Base-by-base conservation (phyloP, 1,140 invertebrate species). In the Alviniconcha marisindica region DNA sequence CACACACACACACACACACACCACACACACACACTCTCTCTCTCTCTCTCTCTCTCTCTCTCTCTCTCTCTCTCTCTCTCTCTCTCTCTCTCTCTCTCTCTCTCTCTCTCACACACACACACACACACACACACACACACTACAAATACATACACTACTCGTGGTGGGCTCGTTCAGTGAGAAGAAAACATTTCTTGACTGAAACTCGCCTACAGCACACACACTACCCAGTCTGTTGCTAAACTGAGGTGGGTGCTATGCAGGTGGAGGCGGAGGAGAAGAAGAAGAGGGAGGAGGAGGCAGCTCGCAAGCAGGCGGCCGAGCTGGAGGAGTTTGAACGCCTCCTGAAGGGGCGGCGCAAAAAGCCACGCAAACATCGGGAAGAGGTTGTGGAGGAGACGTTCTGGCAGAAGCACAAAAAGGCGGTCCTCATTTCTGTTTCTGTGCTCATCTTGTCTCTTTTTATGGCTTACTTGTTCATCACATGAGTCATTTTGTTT, bases 291-390 rank as follows among this genome's bases (percentile, higher is more conserved):
- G 87, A 90, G 80, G 89, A 91, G 69, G 90, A 90, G 56, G 89
- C 90, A 77, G 36, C 82, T 28, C 84, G 88, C 78, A 90, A 90
- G 79, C 88, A 91, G 60, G 83, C 89, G 76, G 87, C 83, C 36
- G 91, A 92, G 76, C 78, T 92, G 2, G 90, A 90, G 66, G 90
- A 91, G 40, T 92, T 86, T 89, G 89, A 92, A 79, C 84, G 90
- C 15, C 90, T 87, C 77, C 88, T 87, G 85, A 89, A 88, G 80
- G 90, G 90, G 7, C 83, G 85, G 12, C 89, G 87, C 74, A 87
- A 90, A 38, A 90, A 89, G 81, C 89, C 85, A n/a, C 83, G 88
- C 2, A 89, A 87, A 66, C 85, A 89, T 12, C 69, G 86, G 14
- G 88, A 91, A 10, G 87, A 82, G 36, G 56, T 79, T 10, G 60